Conservation (phyloP, 2,797 vertebrate species). For the Enteromius paludinosus region DNA sequence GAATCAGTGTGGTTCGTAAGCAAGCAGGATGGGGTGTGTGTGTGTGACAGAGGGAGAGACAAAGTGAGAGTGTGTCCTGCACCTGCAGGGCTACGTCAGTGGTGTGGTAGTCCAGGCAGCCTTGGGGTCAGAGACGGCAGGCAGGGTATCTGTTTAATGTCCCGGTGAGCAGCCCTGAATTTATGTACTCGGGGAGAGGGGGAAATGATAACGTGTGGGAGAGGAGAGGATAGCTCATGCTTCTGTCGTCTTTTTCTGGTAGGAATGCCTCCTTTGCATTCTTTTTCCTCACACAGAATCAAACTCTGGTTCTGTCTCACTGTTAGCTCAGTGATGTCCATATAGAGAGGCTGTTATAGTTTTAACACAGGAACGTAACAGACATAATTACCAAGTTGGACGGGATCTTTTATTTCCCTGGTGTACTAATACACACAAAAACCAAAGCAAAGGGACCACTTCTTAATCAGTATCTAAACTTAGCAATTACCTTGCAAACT, state of each 20-base stretch:
- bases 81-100: conserved; percentile 69
- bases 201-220: conserved; percentile 49
- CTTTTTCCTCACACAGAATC: conserved; percentile 31
- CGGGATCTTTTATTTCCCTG: background rate
- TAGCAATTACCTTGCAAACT: background rate
- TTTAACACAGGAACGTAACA: background rate
- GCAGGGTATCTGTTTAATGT: conserved; percentile 69
- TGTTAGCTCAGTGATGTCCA: conserved; percentile 10
- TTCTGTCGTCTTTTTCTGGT: conserved; percentile 46
- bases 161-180: conserved; percentile 63
- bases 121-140: conserved; percentile 62
- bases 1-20: conserved; percentile 15
- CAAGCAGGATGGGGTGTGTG: background rate
- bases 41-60: conserved; percentile 16
- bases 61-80: conserved; percentile 49
- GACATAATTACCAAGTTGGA: background rate
- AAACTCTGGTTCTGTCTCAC: background rate
- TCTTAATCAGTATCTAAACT: background rate
- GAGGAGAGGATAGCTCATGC: conserved; percentile 59
- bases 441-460: background rate
- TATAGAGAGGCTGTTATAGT: background rate
- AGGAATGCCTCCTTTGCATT: conserved; percentile 52
- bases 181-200: conserved; percentile 62
- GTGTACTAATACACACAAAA: background rate
- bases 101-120: conserved; percentile 60